Evolutionary conservation across 2,888 invertebrate genomes (phyloP), one percentile per base, ranked within the genome.

Genomic region (Thereva unica): DNA sequence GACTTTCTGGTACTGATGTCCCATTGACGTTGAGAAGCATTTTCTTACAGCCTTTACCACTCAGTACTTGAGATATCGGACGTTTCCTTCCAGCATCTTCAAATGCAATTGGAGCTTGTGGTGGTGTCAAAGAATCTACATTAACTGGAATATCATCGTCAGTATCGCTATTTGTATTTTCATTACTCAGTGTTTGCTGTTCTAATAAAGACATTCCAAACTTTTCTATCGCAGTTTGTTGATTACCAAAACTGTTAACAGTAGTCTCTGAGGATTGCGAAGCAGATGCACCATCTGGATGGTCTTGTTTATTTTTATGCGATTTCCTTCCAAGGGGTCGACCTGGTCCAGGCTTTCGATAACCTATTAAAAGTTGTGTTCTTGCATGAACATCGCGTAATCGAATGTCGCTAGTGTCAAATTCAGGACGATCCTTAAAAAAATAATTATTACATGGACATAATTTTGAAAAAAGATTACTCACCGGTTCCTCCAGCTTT

Each of bases 361-460:
- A 78, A 53, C 75, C 78, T 4, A 77, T 77, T 7, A 77, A 76
- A 68, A 80, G 75, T 70, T 80, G 79, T 1, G 81, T 78, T 12
- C 81, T 74, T 3, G 77, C 76, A 68, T 78, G 78, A 8, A 81
- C 77, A 70, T 89, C 93, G 72, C 89, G 86, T 63, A 94, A 79
- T 6, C 88, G 87, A 72, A 94, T 89, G 56, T 89, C 91, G 72
- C 86, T 85, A 9, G 89, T 91, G 74, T 90, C 89, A 61, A 92
- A 83, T 77, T 92, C 92, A 12, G 90, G 88, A 76, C 90, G 88
- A 74, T 85, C 84, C 87, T 89, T 75, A 6, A 82, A 83, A 45
- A 5, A 68, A 68, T 64, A 52, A 66, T 10, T 23, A 49, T 42
- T 64, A 37, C 4, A 57, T 10, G 8, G 44, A 44, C 8, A 5